These are phyloP conservation scores for Crocidura indochinensis DNA, from an alignment of 2,797 vertebrate genomes.

Conservation along the genomic window DNA sequence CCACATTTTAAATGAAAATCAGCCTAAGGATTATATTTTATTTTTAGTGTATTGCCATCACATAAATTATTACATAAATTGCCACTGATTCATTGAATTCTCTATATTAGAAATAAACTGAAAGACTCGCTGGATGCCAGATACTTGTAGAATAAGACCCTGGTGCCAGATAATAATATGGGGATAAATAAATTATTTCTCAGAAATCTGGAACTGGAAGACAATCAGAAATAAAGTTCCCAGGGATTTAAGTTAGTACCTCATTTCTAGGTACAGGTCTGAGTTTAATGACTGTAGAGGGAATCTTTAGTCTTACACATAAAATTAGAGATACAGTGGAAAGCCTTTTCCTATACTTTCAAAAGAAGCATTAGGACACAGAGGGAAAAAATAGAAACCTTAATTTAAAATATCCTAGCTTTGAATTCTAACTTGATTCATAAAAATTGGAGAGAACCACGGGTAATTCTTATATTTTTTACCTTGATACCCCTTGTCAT, in stretches of 20 bases:
- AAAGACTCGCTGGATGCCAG: neutral
- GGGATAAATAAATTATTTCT: neutral
- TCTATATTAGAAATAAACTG: neutral
- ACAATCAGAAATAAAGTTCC: neutral
- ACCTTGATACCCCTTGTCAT: rapidly evolving
- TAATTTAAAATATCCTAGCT: neutral
- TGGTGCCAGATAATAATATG: too few relatives aligned
- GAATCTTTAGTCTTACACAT: constrained; percentile 15
- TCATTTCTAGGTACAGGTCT: constrained; percentile 9
- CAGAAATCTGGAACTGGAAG: constrained; percentile 14
- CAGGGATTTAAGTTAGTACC: neutral
- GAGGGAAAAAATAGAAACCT: neutral
- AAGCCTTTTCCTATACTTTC: neutral
- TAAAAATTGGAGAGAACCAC: neutral
- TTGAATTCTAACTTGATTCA: constrained; percentile 12
- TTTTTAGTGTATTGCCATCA: neutral
- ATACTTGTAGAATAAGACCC: too few relatives aligned
- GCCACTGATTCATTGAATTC: neutral
- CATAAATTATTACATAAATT: neutral
- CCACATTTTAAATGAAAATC: constrained; percentile 21
- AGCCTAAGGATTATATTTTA: neutral
- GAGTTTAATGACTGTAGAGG: neutral
- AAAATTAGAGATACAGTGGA: neutral
- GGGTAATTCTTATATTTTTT: neutral
- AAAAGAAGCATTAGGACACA: neutral